Evolutionary conservation across 2,113 vertebrate species (phyloP), one percentile per base, ranked within the genome.

Genomic region (Herpetotheres cachinnans): DNA sequence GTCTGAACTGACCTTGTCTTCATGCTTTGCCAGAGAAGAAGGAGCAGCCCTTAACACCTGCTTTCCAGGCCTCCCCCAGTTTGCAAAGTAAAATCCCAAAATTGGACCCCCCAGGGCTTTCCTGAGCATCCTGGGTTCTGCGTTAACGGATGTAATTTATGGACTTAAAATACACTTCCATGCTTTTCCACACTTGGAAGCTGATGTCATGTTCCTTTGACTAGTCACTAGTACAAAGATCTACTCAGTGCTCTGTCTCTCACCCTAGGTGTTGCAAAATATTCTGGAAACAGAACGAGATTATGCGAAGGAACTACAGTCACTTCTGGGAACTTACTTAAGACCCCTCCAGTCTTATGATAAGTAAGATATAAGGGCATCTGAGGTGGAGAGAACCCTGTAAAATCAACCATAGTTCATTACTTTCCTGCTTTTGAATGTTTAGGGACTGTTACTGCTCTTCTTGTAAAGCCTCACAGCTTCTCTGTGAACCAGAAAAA

Each of bases 251-350:
- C 87, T 97, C 83, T 97, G 79, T 98, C 94, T 96, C 93, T 94
- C 63, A 71, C 93, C 80, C 34, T 97, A 99, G 99, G 99, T 99
- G 56, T 99, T 99, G 69, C 99, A 99, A 97, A 99, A 99, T 98
- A 99, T 99, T 97, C 97, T 99, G 98, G 99, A 99, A 94, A 99
- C 99, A 46, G 99, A 99, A 97, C 98, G 98, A 82, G 99, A 99
- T 93, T 99, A 99, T 97, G 98, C 99, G 54, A 99, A 99, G 98
- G 99, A 99, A 93, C 98, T 99, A 34, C 99, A 99, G 92, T 98
- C 98, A 5, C 98, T 99, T 90, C 97, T 99, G 95, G 98, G 97
- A 92, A 99, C 98, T 97, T 99, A 99, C 97, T 98, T 99, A 87
- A 98, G 99, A 96, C 98, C 99, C 32, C 98, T 99, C 82, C 99